Conservation (phyloP, 1,140 invertebrate genomes). For the Orius laevigatus region DNA sequence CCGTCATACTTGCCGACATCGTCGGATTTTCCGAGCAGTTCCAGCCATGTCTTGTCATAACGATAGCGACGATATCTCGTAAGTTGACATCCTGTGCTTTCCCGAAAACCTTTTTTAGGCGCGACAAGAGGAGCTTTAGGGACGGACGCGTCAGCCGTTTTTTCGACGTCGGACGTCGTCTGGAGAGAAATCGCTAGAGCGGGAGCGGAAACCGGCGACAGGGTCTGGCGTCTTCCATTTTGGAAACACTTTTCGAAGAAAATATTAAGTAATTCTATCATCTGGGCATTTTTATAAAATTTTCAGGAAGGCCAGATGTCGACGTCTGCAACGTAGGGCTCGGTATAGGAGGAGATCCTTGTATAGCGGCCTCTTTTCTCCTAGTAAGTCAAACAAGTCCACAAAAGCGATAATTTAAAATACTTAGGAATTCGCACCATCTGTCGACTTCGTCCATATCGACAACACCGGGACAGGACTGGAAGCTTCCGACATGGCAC, state of each 20-base stretch:
- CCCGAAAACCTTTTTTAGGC: slow-evolving; percentile 5
- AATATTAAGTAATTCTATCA: slow-evolving; percentile 22
- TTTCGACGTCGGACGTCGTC: slow-evolving; percentile 26
- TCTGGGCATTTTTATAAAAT: neutral
- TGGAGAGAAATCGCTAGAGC: slow-evolving; percentile 27
- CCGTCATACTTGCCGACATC: neutral
- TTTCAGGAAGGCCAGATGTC: slow-evolving; percentile 28
- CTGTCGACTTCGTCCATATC: slow-evolving; percentile 4
- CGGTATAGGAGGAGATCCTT: slow-evolving; percentile 29
- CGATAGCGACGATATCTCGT: slow-evolving; percentile 2
- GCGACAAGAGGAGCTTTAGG: slow-evolving; percentile 31
- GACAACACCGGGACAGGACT: slow-evolving; percentile 45
- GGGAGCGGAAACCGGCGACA: slow-evolving; percentile 32
- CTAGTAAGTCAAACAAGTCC: slow-evolving; percentile 14
- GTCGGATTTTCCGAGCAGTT: neutral
- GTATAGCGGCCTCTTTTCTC: slow-evolving; percentile 39
- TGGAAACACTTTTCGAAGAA: slow-evolving; percentile 33
- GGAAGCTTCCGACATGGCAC: slow-evolving; percentile 29
- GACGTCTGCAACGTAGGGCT: slow-evolving; percentile 35
- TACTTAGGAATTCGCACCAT: slow-evolving; percentile 10
- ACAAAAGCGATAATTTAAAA: no score
- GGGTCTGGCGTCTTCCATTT: slow-evolving; percentile 40
- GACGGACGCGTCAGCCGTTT: slow-evolving; percentile 31
- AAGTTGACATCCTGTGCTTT: neutral
- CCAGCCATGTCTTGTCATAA: neutral